Percentiles rank a stretch among this genome's conserved stretches.
Conservation (phyloP, 2,888 invertebrate genomes). For the Drosophila imparisetae region DNA sequence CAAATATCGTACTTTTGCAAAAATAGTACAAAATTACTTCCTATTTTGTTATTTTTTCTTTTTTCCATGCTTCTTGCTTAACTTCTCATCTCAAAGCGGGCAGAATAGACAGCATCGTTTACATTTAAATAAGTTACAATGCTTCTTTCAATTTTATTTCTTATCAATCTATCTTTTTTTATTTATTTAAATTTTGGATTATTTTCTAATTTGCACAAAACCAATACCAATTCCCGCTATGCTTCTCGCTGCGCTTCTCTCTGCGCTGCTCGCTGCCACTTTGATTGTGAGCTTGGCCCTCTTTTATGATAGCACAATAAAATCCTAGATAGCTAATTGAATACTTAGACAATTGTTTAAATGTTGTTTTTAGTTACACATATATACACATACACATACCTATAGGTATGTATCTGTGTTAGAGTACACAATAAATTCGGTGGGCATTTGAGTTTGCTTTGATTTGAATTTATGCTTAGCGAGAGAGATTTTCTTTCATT, state of each 20-base stretch:
- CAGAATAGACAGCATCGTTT: not conserved
- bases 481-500: conserved; percentile 11
- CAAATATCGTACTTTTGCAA: not conserved
- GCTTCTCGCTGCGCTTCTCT: not conserved
- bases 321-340: conserved; percentile 29
- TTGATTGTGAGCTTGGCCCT: not conserved
- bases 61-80: not conserved
- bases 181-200: not conserved
- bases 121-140: not conserved
- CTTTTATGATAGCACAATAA: conserved; percentile 14
- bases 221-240: not conserved
- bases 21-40: not conserved
- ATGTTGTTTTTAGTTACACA: conserved; percentile 26
- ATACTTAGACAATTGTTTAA: conserved; percentile 26
- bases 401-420: conserved; percentile 4
- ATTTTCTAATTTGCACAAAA: not conserved
- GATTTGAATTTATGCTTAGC: conserved; percentile 51
- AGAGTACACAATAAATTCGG: conserved; percentile 74
- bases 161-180: not conserved
- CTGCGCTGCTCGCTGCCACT: conserved; percentile 11
- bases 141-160: not conserved
- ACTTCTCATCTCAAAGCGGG: not conserved
- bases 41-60: not conserved
- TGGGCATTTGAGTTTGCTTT: conserved; percentile 71
- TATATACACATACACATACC: conserved; percentile 16